Conservation (phyloP, 1,140 invertebrate species). For the Anastatus disparis region DNA sequence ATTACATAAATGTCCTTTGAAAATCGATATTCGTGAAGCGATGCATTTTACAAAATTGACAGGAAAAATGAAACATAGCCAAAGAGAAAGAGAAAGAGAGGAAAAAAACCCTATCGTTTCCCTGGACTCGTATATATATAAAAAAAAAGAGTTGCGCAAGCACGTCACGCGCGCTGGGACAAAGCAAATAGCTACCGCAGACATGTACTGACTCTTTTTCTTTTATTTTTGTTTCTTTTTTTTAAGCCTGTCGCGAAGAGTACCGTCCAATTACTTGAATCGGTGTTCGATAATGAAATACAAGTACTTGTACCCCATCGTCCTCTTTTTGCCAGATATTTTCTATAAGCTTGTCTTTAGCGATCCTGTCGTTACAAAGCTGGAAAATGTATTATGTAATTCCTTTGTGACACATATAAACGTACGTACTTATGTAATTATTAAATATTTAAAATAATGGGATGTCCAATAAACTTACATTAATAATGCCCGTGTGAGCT, state of each 20-base stretch:
- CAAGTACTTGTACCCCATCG: not conserved
- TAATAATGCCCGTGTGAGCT: too few relatives aligned
- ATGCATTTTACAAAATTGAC: not conserved
- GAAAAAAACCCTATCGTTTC: not conserved
- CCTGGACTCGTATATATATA: too few relatives aligned
- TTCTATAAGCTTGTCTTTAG: not conserved
- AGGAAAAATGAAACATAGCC: not conserved
- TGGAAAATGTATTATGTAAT: not conserved
- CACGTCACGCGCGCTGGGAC: not conserved
- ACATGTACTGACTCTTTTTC: too few relatives aligned
- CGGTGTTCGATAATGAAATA: constrained; percentile 26
- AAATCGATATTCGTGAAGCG: too few relatives aligned
- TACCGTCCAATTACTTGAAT: constrained; percentile 22
- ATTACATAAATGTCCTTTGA: too few relatives aligned
- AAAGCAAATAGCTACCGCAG: constrained; percentile 3
- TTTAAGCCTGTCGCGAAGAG: too few relatives aligned
- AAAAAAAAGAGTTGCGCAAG: not conserved
- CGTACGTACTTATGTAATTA: too few relatives aligned
- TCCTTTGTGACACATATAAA: too few relatives aligned
- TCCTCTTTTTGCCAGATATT: not conserved
- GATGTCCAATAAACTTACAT: too few relatives aligned
- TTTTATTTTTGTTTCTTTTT: too few relatives aligned
- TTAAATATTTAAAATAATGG: too few relatives aligned
- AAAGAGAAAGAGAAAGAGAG: not conserved
- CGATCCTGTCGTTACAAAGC: not conserved